Evolutionary conservation across 2,797 vertebrate genomes (phyloP).

Genomic region (Sparidentex hasta): DNA sequence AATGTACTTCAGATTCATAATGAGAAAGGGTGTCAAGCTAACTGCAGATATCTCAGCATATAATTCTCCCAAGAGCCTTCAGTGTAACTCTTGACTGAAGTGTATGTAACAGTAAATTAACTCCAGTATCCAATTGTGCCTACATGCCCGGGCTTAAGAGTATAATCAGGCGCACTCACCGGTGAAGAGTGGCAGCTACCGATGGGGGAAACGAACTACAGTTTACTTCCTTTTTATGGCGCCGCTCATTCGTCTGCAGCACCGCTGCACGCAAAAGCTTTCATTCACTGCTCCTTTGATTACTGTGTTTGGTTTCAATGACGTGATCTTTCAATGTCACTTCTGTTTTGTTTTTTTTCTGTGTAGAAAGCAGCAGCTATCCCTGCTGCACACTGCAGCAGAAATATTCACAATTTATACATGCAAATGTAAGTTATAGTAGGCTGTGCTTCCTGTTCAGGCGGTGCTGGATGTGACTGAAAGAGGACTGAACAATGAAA

Average conservation of each 20-base stretch:
- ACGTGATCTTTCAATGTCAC: neutral
- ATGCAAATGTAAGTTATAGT: constrained; percentile 2
- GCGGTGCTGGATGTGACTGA: constrained; percentile 13
- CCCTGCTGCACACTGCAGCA: constrained; percentile 29
- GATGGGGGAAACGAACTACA: neutral
- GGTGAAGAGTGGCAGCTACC: constrained; percentile 15
- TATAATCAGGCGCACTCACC: neutral
- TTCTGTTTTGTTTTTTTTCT: neutral
- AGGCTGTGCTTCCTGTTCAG: constrained; percentile 5
- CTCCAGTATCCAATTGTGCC: neutral
- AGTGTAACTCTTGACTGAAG: constrained; percentile 8
- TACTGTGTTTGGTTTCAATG: constrained; percentile 3
- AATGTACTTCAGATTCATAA: neutral
- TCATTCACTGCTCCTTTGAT: constrained; percentile 3
- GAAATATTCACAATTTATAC: constrained; percentile 18
- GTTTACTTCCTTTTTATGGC: constrained; percentile 8
- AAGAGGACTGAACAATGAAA: constrained; percentile 40
- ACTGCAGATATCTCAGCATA: neutral
- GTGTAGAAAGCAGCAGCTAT: neutral
- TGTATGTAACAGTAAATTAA: neutral
- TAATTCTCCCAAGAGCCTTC: constrained; percentile 9
- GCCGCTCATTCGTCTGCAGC: neutral
- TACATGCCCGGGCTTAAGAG: constrained; percentile 5
- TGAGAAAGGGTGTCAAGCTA: neutral
- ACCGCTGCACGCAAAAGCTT: neutral